Percentiles rank a stretch among this genome's conserved stretches.
Evolutionary conservation across 2,888 invertebrate species (phyloP).

Genomic region (Hofmannophila pseudospretella): DNA sequence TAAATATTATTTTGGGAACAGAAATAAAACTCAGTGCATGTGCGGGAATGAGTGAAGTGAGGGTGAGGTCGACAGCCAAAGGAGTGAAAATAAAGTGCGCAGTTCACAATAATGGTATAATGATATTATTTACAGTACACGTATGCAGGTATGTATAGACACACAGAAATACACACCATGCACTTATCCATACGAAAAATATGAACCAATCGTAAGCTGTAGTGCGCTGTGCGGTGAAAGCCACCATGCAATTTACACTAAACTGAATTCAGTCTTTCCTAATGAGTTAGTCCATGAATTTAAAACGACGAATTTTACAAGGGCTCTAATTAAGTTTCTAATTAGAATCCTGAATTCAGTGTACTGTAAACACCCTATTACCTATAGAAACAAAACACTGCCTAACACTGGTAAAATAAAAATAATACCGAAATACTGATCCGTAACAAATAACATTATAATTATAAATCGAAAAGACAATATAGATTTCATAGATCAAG

Average conservation of each 20-base stretch:
- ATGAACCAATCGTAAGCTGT: constrained; percentile 60
- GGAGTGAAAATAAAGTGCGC: constrained; percentile 66
- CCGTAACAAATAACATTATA: constrained; percentile 13
- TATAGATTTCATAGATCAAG: constrained; percentile 6
- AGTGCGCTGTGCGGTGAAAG: constrained; percentile 60
- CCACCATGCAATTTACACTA: constrained; percentile 55
- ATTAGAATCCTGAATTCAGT: too few relatives aligned
- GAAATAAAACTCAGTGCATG: constrained; percentile 10
- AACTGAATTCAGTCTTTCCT: too few relatives aligned
- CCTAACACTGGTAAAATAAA: too few relatives aligned
- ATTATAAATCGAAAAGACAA: constrained; percentile 33
- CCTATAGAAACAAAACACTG: too few relatives aligned
- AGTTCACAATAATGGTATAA: constrained; percentile 70
- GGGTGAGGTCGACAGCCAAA: constrained; percentile 47
- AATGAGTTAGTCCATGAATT: too few relatives aligned
- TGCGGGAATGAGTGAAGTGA: constrained; percentile 45
- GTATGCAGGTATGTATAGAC: constrained; percentile 32
- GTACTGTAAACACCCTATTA: too few relatives aligned
- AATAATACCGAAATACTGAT: constrained; percentile 17
- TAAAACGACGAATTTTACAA: too few relatives aligned
- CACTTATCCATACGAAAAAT: constrained; percentile 68
- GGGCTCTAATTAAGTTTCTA: too few relatives aligned
- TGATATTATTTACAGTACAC: constrained; percentile 73
- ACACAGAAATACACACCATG: constrained; percentile 74
- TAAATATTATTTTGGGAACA: background rate